Base-by-base conservation (phyloP, 1,140 invertebrate genomes). In the Brachionus rubens region DNA sequence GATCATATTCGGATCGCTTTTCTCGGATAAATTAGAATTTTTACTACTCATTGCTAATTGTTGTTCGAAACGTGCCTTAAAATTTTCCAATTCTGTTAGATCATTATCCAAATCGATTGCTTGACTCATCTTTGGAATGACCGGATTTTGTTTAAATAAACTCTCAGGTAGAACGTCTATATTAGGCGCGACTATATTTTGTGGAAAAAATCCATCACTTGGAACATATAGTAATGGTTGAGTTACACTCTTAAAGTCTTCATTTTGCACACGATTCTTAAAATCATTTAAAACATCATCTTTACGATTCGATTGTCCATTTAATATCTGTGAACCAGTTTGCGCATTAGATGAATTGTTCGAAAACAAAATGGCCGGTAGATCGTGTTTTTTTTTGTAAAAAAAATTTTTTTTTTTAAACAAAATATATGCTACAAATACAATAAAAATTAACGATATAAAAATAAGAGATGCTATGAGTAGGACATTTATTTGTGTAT, bases 121-220 rank as follows among this genome's bases (percentile, higher is more conserved):
- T 43, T 65, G 19, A 2, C 10, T 5, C 19, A 26, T 19, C 21
- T 10, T 65, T 16, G 5, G n/a, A 21, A 62, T 62, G 9, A 59
- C 26, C 28, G 28, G 33, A 7, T 59, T 40, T 4, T 36, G 10
- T 43, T 65, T 65, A 24, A 65, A n/a, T 14, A 65, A 24, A 14
- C 19, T 26, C 12, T 65, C 59, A 26, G 59, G 59, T 12, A 65
- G 19, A 21, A 65, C 59, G 7, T 36, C 36, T 41, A 65, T n/a
- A 65, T 65, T 65, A 12, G 59, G 59, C 10, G 59, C 36, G 1
- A 65, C 40, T 14, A 65, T 65, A 14, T 41, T 43, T 14, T 41
- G 40, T 24, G 24, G 2, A 43, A 43, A 65, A 10, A 65, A 2
- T 43, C 9, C 10, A 1, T 65, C 59, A 43, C 21, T 65, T 41